Evolutionary conservation across 1,140 invertebrate genomes (phyloP), one percentile per base, ranked within the genome.

Genomic region (Eupristina koningsbergeri): DNA sequence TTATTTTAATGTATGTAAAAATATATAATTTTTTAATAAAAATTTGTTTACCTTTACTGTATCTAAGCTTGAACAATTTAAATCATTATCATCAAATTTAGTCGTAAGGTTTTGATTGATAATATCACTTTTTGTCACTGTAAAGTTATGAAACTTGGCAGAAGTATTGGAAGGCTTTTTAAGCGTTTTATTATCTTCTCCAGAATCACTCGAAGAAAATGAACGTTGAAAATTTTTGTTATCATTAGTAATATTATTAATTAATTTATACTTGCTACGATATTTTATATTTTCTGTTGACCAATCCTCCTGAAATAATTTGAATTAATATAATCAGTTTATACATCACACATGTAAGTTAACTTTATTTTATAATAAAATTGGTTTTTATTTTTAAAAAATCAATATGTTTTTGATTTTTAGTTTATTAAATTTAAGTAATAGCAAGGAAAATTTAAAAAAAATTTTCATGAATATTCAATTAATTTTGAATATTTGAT

Each of bases 61-160:
- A 45, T 91, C 92, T 34, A 89, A 87, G 84, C 89, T 92, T 9
- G 91, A 90, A 81, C 89, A 89, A 53, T 90, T 88, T 15, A 91
- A 80, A 73, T 92, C 89, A 84, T 91, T 91, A 41, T 92, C 90
- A 39, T 92, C 91, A 3, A 91, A 75, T 67, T 90, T 89, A n/a
- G 79, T 88, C 1, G 87, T 87, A 67, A 93, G 88, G 89, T 95
- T 95, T 80, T 94, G 94, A 88, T 95, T 95, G n/a, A 92, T 90
- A 85, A 94, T 93, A 89, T 94, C 93, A 87, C 93, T 93, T 85
- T 93, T 92, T 29, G 91, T 92, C 45, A 91, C 86, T 84, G 89
- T 88, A 50, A 87, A 64, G 19, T 90, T 88, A 31, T 89, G 88
- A 86, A 89, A 89, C 86, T 91, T 89, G 2, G 86, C 47, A 7